Base-by-base conservation (phyloP, 2,797 vertebrate genomes). In the Pseudomugil tenellus region DNA sequence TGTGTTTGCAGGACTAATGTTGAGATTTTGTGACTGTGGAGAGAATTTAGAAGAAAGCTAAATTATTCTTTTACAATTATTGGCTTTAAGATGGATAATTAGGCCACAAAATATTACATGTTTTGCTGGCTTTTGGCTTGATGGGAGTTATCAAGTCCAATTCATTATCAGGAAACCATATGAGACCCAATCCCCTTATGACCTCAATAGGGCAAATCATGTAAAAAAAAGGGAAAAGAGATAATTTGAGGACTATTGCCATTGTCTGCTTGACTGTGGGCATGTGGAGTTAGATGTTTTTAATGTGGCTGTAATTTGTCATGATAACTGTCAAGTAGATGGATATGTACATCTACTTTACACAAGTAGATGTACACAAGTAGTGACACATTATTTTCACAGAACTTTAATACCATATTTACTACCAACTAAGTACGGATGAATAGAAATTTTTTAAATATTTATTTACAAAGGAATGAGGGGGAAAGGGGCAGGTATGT, bases 81-180 rank as follows among this genome's bases (percentile, higher is more conserved):
- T 46, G 31, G 48, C 65, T 25, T 19, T 68, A 29, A 21, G 12
- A 21, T 2, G 19, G 10, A 54, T 60, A 55, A 55, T 60, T 49
- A 56, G 67, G 61, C 26, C 67, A 60, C 51, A 59, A 9, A 29
- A 48, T 62, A 31, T 41, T 34, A 49, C 8, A 21, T 46, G n/a
- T 53, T 43, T 53, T 32, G 14, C 54, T 51, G 60, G 54, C 54
- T 59, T 59, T 64, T 37, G 46, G 65, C 55, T 58, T 46, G 11
- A 61, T 41, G 41, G 58, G 58, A 69, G 59, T 70, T 63, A 49
- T 63, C 59, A 31, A 53, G 56, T 62, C 41, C 56, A 37, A 62
- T 70, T 52, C 53, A 63, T 63, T 63, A 55, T 67, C 65, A 51
- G 65, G 21, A 58, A 67, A 35, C 65, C 65, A 67, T 49, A 51